phyloP scores from a whole-genome alignment of 2,113 vertebrate species.

The Columba livia region DNA sequence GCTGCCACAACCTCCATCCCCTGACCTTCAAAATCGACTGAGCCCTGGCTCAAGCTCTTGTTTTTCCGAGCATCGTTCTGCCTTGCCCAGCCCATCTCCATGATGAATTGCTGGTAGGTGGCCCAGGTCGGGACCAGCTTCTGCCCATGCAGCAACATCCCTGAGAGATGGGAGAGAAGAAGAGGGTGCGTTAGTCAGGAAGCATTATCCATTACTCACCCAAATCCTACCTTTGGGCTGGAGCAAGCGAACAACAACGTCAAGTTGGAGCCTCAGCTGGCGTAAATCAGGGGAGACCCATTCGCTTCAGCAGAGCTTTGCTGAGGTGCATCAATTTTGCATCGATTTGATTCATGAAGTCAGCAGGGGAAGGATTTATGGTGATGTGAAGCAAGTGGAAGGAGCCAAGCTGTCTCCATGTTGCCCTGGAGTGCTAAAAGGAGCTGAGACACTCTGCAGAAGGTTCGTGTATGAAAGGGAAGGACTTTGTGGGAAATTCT shows the following conservation, averaged over 20 bases:
- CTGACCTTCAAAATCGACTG: constrained; percentile 9
- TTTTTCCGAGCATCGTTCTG: background rate
- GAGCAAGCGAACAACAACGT: background rate
- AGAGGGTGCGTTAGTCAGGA: background rate
- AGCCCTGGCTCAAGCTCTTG: background rate
- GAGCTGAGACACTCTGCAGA: background rate
- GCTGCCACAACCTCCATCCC: background rate
- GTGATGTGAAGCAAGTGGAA: background rate
- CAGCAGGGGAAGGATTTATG: background rate
- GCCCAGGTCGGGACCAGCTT: background rate
- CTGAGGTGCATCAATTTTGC: background rate
- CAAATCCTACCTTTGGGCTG: background rate
- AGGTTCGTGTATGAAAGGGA: background rate
- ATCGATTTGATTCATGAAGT: background rate
- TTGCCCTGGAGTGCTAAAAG: background rate
- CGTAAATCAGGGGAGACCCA: background rate
- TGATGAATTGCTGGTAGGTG: constrained; percentile 11
- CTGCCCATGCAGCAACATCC: accelerated
- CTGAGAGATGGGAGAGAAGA: background rate
- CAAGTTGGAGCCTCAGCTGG: background rate
- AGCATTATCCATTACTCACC: background rate
- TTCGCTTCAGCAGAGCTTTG: background rate
- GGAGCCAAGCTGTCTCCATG: background rate
- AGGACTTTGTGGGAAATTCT: background rate
- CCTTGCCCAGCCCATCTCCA: background rate